A percentile compares a stretch with the other conserved stretches of the same genome.
Conservation (phyloP, 2,888 invertebrate genomes). For the Amaurobius ferox region DNA sequence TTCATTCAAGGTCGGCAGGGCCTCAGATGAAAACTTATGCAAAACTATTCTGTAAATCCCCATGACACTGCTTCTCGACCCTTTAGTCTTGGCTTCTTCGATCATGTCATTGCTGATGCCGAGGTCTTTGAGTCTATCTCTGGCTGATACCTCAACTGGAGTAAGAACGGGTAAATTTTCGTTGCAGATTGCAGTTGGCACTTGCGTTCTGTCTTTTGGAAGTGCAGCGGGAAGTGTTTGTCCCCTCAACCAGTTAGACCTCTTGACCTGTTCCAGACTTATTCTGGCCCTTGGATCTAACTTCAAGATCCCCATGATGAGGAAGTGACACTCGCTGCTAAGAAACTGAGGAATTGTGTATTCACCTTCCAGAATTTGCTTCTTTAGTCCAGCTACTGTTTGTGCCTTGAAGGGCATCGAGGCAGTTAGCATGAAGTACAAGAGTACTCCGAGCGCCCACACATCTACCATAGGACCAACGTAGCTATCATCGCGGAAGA, state of each 20-base stretch:
- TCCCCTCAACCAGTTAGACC: constrained; percentile 56
- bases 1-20: neutral
- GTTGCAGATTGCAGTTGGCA: constrained; percentile 22
- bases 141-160: constrained; percentile 45
- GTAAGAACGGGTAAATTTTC: constrained; percentile 15
- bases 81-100: constrained; percentile 67
- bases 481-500: constrained; percentile 83
- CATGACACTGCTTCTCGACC: constrained; percentile 63
- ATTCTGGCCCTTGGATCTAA: constrained; percentile 52
- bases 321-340: constrained; percentile 55
- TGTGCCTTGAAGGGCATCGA: constrained; percentile 88
- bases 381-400: constrained; percentile 85
- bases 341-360: constrained; percentile 80
- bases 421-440: constrained; percentile 87
- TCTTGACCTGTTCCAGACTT: constrained; percentile 65
- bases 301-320: constrained; percentile 71
- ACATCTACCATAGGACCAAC: constrained; percentile 83
- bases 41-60: constrained; percentile 73
- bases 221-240: constrained; percentile 51
- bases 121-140: constrained; percentile 60
- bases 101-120: constrained; percentile 73
- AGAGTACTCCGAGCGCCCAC: constrained; percentile 86
- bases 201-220: constrained; percentile 43
- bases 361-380: constrained; percentile 83
- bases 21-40: constrained; percentile 38